phyloP scores from a whole-genome alignment of 2,888 invertebrate genomes.

The Harmothoe impar region DNA sequence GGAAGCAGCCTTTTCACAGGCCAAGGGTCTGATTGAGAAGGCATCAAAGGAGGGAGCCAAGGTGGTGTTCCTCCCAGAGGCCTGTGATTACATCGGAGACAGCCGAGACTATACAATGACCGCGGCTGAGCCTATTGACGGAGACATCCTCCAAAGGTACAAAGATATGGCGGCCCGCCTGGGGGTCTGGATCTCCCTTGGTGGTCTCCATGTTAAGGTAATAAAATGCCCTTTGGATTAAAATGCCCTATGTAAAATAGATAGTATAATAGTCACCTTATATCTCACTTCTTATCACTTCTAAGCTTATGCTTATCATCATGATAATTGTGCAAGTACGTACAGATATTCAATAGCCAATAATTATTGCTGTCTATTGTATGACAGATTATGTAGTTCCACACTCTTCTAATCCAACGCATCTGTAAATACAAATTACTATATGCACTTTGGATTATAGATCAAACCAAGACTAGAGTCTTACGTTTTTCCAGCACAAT shows the following conservation, averaged over 20 bases:
- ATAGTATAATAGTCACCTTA: not conserved
- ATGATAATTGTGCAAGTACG: too few species aligned
- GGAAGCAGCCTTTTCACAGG: slow-evolving; percentile 88
- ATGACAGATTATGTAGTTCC: too few species aligned
- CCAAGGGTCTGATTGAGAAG: slow-evolving; percentile 87
- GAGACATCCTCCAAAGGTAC: slow-evolving; percentile 88
- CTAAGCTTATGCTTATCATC: too few species aligned
- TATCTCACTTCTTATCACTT: not conserved
- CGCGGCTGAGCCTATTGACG: slow-evolving; percentile 89
- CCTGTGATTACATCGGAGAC: slow-evolving; percentile 94
- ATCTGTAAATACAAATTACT: too few species aligned
- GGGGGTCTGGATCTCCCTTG: slow-evolving; percentile 95
- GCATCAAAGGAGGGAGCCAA: slow-evolving; percentile 89
- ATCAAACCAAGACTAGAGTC: not conserved
- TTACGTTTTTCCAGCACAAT: not conserved
- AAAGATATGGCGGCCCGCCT: slow-evolving; percentile 89
- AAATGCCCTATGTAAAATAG: not conserved
- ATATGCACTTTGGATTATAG: not conserved
- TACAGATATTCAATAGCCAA: too few species aligned
- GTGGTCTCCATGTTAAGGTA: slow-evolving; percentile 92
- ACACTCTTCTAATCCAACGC: too few species aligned
- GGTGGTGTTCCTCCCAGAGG: slow-evolving; percentile 96
- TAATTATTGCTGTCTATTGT: too few species aligned
- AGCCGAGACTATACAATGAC: slow-evolving; percentile 87
- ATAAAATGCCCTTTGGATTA: too few species aligned